Conservation (phyloP, 2,888 invertebrate genomes). For the Lasius fuliginosus region DNA sequence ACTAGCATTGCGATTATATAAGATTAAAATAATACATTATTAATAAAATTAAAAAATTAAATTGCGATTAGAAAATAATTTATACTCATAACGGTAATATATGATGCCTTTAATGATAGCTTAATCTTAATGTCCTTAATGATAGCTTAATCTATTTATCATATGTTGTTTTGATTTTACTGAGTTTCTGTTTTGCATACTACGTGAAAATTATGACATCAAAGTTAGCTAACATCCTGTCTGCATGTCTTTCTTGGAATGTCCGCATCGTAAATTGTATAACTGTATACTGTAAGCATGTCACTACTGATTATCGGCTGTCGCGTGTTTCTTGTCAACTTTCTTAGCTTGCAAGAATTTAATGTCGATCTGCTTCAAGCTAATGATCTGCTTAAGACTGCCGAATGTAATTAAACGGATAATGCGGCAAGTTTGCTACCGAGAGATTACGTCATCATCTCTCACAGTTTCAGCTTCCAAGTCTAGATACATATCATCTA, state of each 20-base stretch:
- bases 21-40: not conserved
- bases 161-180: not conserved
- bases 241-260: conserved; percentile 9
- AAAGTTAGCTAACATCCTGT: not conserved
- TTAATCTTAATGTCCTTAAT: not conserved
- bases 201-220: not conserved
- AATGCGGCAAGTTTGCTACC: conserved; percentile 77
- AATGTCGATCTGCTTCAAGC: conserved; percentile 71
- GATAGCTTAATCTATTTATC: not conserved
- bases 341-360: conserved; percentile 67
- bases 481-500: conserved; percentile 53
- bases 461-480: conserved; percentile 55
- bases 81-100: not conserved
- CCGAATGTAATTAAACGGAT: conserved; percentile 76
- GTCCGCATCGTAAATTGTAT: conserved; percentile 6
- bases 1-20: not conserved
- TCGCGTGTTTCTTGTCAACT: conserved; percentile 70
- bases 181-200: not conserved
- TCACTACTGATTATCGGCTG: conserved; percentile 65
- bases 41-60: not conserved
- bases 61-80: not conserved
- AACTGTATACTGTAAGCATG: conserved; percentile 48
- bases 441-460: conserved; percentile 74
- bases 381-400: conserved; percentile 63
- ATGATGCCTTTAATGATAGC: not conserved